A percentile compares a stretch with the other conserved stretches of the same genome.
These are phyloP conservation scores for Neomicropteryx cornuta DNA, from an alignment of 1,140 invertebrate species.

Conservation along the genomic window DNA sequence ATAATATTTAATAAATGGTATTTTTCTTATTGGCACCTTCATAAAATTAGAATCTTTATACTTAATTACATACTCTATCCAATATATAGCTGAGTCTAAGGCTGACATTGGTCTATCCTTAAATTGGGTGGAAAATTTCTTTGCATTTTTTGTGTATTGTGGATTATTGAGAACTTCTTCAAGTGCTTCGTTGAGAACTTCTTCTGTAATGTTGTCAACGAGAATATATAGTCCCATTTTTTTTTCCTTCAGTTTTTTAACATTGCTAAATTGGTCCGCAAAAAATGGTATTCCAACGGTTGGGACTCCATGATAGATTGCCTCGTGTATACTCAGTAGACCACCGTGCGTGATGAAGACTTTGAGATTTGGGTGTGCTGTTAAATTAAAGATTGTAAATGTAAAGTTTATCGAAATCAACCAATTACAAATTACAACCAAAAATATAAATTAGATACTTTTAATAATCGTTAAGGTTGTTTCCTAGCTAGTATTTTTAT, in stretches of 20 bases:
- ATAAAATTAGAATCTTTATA: slow-evolving; percentile 34
- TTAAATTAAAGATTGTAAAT: neutral
- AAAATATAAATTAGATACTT: neutral
- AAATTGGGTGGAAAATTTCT: slow-evolving; percentile 25
- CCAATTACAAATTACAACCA: neutral
- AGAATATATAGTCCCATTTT: slow-evolving; percentile 22
- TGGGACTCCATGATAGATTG: no score
- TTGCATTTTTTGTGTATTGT: slow-evolving; percentile 21
- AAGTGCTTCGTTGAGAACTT: slow-evolving; percentile 18
- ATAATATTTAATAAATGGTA: slow-evolving; percentile 34
- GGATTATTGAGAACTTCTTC: slow-evolving; percentile 19
- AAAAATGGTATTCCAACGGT: no score
- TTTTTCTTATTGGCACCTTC: slow-evolving; percentile 25
- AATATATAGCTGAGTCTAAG: slow-evolving; percentile 40
- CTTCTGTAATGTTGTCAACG: slow-evolving; percentile 19
- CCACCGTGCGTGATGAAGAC: no score
- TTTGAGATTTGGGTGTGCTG: neutral
- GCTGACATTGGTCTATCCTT: slow-evolving; percentile 35
- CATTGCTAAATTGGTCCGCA: slow-evolving; percentile 19
- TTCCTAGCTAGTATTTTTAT: no score
- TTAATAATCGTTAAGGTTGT: neutral
- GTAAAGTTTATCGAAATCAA: neutral
- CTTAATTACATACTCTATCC: slow-evolving; percentile 44
- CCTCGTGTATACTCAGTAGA: no score
- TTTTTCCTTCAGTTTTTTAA: slow-evolving; percentile 22